A percentile compares a stretch with the other conserved stretches of the same genome.
These are phyloP conservation scores for Scomber colias DNA, from an alignment of 2,113 vertebrate species.

Conservation along the genomic window DNA sequence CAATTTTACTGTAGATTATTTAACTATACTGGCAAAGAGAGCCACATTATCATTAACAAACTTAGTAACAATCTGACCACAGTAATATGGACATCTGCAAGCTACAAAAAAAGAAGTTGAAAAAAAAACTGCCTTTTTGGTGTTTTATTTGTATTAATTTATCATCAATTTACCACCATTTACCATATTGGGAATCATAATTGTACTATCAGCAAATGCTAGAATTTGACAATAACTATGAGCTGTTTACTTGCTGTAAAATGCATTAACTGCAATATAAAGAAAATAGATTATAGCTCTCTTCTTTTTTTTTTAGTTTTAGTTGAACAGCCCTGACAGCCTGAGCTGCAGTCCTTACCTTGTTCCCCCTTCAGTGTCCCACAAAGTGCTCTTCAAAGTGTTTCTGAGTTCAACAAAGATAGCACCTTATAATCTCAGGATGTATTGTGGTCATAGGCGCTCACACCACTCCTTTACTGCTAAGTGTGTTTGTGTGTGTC, in stretches of 20 bases:
- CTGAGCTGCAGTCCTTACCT: slow-evolving; percentile 69
- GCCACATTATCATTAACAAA: slow-evolving; percentile 49
- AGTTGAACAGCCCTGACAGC: slow-evolving; percentile 13
- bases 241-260: neutral
- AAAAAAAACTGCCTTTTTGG: neutral
- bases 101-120: neutral
- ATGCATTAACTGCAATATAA: neutral
- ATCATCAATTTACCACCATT: neutral
- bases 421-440: slow-evolving; percentile 42
- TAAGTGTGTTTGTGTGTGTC: neutral
- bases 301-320: neutral
- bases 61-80: slow-evolving; percentile 7
- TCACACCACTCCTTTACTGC: slow-evolving; percentile 34
- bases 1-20: slow-evolving; percentile 33
- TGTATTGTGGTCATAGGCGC: slow-evolving; percentile 30
- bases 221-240: neutral
- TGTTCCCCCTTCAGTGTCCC: slow-evolving; percentile 16
- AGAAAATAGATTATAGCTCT: slow-evolving; percentile 19
- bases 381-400: slow-evolving; percentile 42
- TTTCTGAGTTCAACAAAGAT: slow-evolving; percentile 29
- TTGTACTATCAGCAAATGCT: neutral
- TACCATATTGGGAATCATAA: slow-evolving; percentile 1
- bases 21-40: slow-evolving; percentile 19
- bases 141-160: neutral
- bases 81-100: slow-evolving; percentile 27